Evolutionary conservation across 2,888 invertebrate species (phyloP).

Genomic region (Stenolophus ochropezus): DNA sequence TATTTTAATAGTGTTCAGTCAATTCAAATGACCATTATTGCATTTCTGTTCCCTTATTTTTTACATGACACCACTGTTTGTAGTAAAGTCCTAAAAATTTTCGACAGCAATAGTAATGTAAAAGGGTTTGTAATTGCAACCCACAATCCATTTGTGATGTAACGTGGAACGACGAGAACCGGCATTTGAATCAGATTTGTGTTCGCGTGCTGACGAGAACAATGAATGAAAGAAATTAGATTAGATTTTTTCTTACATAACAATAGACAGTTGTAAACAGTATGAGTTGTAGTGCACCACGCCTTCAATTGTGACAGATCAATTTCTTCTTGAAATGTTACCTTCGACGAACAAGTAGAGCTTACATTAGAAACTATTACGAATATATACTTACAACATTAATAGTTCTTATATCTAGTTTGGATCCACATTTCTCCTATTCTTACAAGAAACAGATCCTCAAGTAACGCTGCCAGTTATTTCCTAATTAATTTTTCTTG

Average conservation of each 20-base stretch:
- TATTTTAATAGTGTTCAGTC: background rate
- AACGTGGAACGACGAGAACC: background rate
- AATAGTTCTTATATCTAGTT: no score
- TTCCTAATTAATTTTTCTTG: no score
- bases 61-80: no score
- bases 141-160: background rate
- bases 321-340: slow-evolving; percentile 13
- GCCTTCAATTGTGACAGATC: slow-evolving; percentile 39
- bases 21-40: background rate
- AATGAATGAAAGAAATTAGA: slow-evolving; percentile 34
- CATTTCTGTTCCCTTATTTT: no score
- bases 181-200: background rate
- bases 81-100: no score
- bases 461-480: no score
- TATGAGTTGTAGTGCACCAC: slow-evolving; percentile 9
- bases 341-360: background rate
- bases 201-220: background rate
- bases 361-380: no score
- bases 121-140: no score
- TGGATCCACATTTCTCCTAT: no score
- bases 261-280: slow-evolving; percentile 40
- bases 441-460: no score
- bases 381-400: no score
- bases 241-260: slow-evolving; percentile 35
- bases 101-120: no score